These are phyloP conservation scores for Ostrea edulis DNA, from an alignment of 1,140 invertebrate genomes.

Conservation along the genomic window DNA sequence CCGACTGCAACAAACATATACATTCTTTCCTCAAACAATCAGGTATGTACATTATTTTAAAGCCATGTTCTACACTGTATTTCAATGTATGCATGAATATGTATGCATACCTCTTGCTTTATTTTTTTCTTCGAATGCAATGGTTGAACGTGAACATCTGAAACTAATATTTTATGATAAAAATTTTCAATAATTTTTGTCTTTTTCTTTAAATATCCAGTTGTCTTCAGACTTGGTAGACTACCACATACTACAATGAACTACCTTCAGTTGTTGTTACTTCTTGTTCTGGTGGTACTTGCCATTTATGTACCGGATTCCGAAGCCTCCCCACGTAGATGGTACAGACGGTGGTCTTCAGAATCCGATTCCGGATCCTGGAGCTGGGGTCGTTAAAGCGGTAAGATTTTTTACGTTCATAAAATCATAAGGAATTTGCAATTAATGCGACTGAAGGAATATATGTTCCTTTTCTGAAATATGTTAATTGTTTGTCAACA, in stretches of 20 bases:
- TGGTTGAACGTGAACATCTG: not conserved
- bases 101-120: not conserved
- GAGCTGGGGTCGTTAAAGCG: not conserved
- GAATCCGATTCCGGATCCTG: not conserved
- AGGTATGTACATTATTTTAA: not conserved
- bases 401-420: not conserved
- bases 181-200: not conserved
- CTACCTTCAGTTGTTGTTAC: not conserved
- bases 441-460: not conserved
- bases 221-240: not conserved
- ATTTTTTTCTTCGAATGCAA: not conserved
- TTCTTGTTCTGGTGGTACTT: not conserved
- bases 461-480: not conserved
- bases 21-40: not conserved
- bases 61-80: not conserved
- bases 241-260: slow-evolving; percentile 1
- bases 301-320: not conserved
- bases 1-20: not conserved
- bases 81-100: not conserved
- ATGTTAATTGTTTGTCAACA: too few relatives aligned
- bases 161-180: not conserved
- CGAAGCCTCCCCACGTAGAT: not conserved
- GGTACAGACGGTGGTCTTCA: not conserved
- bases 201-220: not conserved
- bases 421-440: not conserved